A percentile compares a stretch with the other conserved stretches of the same genome.
These are phyloP conservation scores for Mactromeris polynyma DNA, from an alignment of 2,888 invertebrate genomes.

Conservation along the genomic window DNA sequence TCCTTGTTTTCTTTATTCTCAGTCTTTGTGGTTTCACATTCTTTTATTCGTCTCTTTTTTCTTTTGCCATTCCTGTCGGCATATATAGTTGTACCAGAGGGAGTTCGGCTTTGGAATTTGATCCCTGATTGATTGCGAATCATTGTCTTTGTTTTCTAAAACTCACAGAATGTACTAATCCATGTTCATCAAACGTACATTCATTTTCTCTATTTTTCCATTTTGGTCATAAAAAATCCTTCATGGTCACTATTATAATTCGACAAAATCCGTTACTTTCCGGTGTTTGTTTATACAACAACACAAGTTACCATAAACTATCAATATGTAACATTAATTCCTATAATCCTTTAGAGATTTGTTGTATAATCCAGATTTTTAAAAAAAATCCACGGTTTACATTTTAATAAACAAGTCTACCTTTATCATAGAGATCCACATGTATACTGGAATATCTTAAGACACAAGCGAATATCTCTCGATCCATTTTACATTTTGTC, in stretches of 20 bases:
- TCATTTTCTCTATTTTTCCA: not conserved
- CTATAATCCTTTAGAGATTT: not conserved
- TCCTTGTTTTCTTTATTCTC: not conserved
- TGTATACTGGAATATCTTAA: not conserved
- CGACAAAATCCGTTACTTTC: not conserved
- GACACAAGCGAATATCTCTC: not conserved
- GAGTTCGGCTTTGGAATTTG: constrained; percentile 17
- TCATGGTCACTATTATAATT: not conserved
- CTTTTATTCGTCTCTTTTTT: constrained; percentile 34
- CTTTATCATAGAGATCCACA: not conserved
- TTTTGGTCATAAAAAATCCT: not conserved
- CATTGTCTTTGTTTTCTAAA: constrained; percentile 3
- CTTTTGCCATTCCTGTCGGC: constrained; percentile 33
- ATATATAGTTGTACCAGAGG: constrained; percentile 22
- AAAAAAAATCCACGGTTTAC: constrained; percentile 6
- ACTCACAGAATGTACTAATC: not conserved
- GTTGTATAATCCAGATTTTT: constrained; percentile 4
- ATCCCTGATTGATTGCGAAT: constrained; percentile 24
- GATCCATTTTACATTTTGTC: constrained; percentile 12
- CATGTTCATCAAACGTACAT: not conserved
- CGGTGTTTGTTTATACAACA: not conserved
- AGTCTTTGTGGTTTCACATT: constrained; percentile 24
- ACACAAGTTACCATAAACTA: not conserved
- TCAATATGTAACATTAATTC: not conserved
- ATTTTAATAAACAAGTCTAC: not conserved